Base-by-base conservation (phyloP, 2,888 invertebrate genomes). In the Frankliniella fusca region DNA sequence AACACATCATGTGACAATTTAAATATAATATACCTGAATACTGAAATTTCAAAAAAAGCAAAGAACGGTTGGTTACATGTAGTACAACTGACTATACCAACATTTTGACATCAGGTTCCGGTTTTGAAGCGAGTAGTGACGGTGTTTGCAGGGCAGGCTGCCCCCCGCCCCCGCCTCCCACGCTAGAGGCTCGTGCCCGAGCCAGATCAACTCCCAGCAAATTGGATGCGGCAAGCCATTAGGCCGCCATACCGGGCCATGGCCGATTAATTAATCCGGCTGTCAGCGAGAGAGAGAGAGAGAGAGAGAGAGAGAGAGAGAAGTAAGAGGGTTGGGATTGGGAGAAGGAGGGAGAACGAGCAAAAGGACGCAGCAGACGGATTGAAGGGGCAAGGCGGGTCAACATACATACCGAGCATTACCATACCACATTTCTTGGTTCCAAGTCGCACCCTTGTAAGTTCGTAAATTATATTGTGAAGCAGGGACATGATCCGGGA, bases 371-470 rank as follows among this genome's bases (percentile, higher is more conserved):
- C n/a, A 15, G 81, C 18, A 49, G 23, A 20, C 48, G 82, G 80
- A 82, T 81, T 81, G 65, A 82, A 81, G 23, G 82, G 28, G 82
- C 80, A 81, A 79, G 81, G 65, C 61, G 82, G 61, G 82, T 83
- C 83, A 82, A 83, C 81, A 82, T 82, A 81, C 81, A 82, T 80
- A 80, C 80, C 80, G 27, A 38, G 38, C 38, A 38, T 38, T 38
- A 38, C 38, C 38, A 38, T 38, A 38, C 38, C 38, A 38, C 38
- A 38, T 38, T 38, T 38, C 38, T 38, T n/a, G n/a, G n/a, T n/a
- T 38, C 38, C 2, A 38, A 38, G 38, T 38, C 38, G 38, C 38
- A 38, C 38, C 38, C 5, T 5, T 5, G 38, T 38, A 38, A 3
- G 38, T 38, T 5, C 38, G 38, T 38, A 38, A 38, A 38, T 38